Evolutionary conservation across 2,888 invertebrate species (phyloP), one percentile per base, ranked within the genome.

Genomic region (Eupeodes latifasciatus): DNA sequence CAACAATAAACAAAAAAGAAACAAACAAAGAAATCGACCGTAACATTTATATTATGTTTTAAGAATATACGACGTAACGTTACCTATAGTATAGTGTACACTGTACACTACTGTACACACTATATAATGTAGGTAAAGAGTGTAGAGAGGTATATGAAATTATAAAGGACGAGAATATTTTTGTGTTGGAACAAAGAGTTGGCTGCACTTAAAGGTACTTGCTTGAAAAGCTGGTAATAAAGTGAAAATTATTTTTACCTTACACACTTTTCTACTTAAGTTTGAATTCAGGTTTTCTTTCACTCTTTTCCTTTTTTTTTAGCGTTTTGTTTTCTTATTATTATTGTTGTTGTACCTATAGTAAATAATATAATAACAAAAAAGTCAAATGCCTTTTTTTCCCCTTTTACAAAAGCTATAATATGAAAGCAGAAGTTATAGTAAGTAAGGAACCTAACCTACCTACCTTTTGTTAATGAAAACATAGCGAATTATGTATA

Each of bases 11-110:
- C 51, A 27, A 53, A 19, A 19, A 57, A 61, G 40, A 69, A 79
- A 53, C 27, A 79, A 79, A 59, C 36, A 78, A 82, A 82, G 79
- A 81, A 81, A 74, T 82, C 74, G 55, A 75, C 82, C 78, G 74
- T 74, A 74, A 77, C 81, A 57, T 57, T 51, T 51, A 49, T 74
- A 74, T 64, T 75, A 51, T 49, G 27, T 59, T 62, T 40, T 19
- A 40, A 62, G 62, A 14, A 53, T 61, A 75, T 40, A 40, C 40
- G 40, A 40, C 40, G 40, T 27, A 40, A 51, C 51, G 5, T 51
- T 2, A 27, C 27, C 27, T 27, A 27, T 27, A 27, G 27, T 2
- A 12, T 51, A 55, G 19, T 19, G n/a, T 16, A 27, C 2, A 27
- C 0, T 27, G 27, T 27, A 27, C 27, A 55, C 16, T 9, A 4